phyloP scores from a whole-genome alignment of 2,113 vertebrate genomes.

The Cephalopholis sonnerati region DNA sequence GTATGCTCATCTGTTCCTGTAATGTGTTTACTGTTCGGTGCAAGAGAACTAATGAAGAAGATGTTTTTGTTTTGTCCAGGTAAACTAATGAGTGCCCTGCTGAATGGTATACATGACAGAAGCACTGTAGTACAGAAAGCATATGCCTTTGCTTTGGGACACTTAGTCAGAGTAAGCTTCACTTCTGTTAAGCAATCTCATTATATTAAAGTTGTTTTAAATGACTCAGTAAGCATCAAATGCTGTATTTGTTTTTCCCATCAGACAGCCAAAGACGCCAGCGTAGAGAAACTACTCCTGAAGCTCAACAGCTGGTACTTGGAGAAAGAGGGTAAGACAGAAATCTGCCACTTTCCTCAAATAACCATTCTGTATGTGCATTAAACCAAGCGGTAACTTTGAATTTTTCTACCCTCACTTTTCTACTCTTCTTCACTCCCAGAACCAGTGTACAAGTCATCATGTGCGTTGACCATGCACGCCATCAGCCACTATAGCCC shows the following conservation, averaged over 20 bases:
- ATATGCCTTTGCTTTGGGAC: slow-evolving; percentile 95
- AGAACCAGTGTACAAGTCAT: slow-evolving; percentile 92
- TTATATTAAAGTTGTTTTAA: neutral
- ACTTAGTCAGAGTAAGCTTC: slow-evolving; percentile 92
- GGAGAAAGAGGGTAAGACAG: slow-evolving; percentile 93
- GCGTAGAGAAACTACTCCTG: slow-evolving; percentile 94
- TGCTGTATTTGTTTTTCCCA: slow-evolving; percentile 15
- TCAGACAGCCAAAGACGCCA: slow-evolving; percentile 94
- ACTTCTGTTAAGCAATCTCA: neutral
- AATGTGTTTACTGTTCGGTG: neutral
- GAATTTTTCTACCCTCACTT: neutral
- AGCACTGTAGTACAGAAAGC: slow-evolving; percentile 94
- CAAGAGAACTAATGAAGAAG: neutral
- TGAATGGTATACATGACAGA: slow-evolving; percentile 93
- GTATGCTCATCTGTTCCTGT: neutral
- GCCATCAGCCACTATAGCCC: slow-evolving; percentile 97
- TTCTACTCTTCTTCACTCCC: neutral
- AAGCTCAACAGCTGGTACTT: slow-evolving; percentile 96
- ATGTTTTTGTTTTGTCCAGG: slow-evolving; percentile 79
- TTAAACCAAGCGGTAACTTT: neutral
- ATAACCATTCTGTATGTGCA: neutral
- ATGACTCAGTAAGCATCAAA: neutral
- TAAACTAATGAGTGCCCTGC: slow-evolving; percentile 96
- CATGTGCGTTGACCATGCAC: slow-evolving; percentile 91
- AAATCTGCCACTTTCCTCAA: neutral